phyloP scores from a whole-genome alignment of 1,140 invertebrate genomes.

The Micrasema longulum region DNA sequence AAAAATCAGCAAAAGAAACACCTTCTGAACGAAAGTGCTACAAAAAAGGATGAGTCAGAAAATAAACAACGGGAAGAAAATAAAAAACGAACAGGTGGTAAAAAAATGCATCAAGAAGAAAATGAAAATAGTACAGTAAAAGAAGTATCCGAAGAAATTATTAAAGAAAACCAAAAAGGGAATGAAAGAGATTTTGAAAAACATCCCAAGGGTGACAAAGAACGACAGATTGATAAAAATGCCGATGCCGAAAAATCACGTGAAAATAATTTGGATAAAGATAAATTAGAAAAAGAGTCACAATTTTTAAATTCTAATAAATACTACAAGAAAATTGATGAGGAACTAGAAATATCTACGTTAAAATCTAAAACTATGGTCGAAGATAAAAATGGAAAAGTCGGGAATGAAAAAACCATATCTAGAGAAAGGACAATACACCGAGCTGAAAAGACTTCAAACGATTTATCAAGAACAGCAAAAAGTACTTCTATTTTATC shows the following conservation, averaged over 20 bases:
- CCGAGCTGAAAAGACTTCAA: slow-evolving; percentile 28
- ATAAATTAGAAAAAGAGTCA: slow-evolving; percentile 24
- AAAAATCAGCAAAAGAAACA: too few relatives aligned
- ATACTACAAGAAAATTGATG: too few relatives aligned
- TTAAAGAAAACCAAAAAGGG: slow-evolving; percentile 44
- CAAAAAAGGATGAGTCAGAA: slow-evolving; percentile 46
- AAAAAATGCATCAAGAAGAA: slow-evolving; percentile 9
- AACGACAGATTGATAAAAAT: too few relatives aligned
- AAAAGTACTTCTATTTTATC: slow-evolving; percentile 45
- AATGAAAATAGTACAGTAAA: slow-evolving; percentile 39
- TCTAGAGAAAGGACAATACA: not conserved
- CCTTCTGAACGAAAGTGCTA: too few relatives aligned
- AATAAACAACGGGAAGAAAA: slow-evolving; percentile 40
- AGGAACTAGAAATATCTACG: too few relatives aligned
- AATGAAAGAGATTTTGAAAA: slow-evolving; percentile 42
- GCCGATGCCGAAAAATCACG: too few relatives aligned
- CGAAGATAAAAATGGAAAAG: too few relatives aligned
- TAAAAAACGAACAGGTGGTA: slow-evolving; percentile 33
- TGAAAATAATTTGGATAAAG: slow-evolving; percentile 8
- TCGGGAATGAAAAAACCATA: not conserved
- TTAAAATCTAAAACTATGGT: too few relatives aligned
- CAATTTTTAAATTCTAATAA: too few relatives aligned
- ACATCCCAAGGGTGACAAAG: slow-evolving; percentile 42
- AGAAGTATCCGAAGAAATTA: slow-evolving; percentile 32
- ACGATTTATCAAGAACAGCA: slow-evolving; percentile 42